A percentile compares a stretch with the other conserved stretches of the same genome.
These are phyloP conservation scores for Echinometra lucunter DNA, from an alignment of 53 echinoderm and acorn worm genomes.

Conservation along the genomic window DNA sequence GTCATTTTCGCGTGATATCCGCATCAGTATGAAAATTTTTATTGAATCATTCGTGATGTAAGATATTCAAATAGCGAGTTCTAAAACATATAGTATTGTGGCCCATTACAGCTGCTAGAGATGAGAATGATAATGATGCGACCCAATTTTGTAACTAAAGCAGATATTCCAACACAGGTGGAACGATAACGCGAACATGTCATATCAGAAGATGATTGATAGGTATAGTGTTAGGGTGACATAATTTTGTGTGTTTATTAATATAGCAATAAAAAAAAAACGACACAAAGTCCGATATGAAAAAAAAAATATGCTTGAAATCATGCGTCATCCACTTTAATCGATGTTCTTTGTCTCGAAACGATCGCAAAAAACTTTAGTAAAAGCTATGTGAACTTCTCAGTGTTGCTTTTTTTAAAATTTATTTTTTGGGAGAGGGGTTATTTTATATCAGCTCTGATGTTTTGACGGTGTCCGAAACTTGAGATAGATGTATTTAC, in stretches of 20 bases:
- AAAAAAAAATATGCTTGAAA: not conserved
- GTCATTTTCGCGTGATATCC: constrained; percentile 31
- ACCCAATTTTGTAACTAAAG: not conserved
- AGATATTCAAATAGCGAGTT: not conserved
- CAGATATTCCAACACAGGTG: not conserved
- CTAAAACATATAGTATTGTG: not conserved
- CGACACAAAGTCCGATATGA: not conserved
- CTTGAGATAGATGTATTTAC: too few species aligned
- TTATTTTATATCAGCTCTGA: too few species aligned
- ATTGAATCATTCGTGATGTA: not conserved
- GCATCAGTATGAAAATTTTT: constrained; percentile 6
- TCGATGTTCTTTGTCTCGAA: not conserved
- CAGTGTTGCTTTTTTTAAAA: too few species aligned
- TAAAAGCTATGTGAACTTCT: too few species aligned
- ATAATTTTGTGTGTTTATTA: not conserved
- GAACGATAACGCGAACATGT: not conserved
- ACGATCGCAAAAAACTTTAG: not conserved
- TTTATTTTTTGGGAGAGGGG: too few species aligned
- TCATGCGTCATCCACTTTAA: not conserved
- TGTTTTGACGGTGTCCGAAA: too few species aligned
- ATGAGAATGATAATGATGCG: not conserved
- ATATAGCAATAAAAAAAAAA: not conserved
- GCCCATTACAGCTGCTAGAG: not conserved
- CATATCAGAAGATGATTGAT: not conserved
- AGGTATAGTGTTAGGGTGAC: not conserved